Evolutionary conservation across 2,888 invertebrate species (phyloP), one percentile per base, ranked within the genome.

Genomic region (Syritta pipiens): DNA sequence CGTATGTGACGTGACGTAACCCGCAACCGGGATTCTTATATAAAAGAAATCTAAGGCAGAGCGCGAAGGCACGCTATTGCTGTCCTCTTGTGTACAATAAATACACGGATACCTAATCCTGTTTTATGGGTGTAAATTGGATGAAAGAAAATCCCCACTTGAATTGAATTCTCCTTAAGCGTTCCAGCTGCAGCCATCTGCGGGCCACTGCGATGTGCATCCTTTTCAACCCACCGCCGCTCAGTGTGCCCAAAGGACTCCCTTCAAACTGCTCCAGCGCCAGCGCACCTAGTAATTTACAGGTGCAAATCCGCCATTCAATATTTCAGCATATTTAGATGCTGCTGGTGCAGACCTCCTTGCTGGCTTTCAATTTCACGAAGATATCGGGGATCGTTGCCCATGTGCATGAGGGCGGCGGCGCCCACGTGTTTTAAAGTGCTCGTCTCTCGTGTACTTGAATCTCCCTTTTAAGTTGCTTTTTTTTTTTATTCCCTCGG

Each of bases 81-180:
- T 55, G 55, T 62, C 55, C 57, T 63, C 63, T 35, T 76, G 35
- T 59, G 28, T 32, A 65, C 26, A 32, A 55, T 71, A 71, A 65
- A 35, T 59, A 65, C 57, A 46, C 26, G 57, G 53, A 75, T 26
- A 71, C 57, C 77, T 77, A 63, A 77, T 77, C 81, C 77, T 72
- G 72, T 51, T 81, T 77, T 68, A 74, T 68, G 60, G 72, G 67
- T 72, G 81, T 77, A 77, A 77, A 77, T 81, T 81, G 72, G 77
- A 72, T 81, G 62, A 77, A 72, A 62, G 76, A 60, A 77, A 67
- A 81, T 76, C 71, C 76, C 62, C 62, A 51, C 81, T 72, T 71
- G 76, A 81, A 77, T 72, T 71, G 67, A 81, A 76, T 76, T 81
- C 55, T 65, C 69, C 69, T 59, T 75, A 63, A 75, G 60, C 55